Evolutionary conservation across 2,888 invertebrate species (phyloP).

Genomic region (Tinea trinotella): DNA sequence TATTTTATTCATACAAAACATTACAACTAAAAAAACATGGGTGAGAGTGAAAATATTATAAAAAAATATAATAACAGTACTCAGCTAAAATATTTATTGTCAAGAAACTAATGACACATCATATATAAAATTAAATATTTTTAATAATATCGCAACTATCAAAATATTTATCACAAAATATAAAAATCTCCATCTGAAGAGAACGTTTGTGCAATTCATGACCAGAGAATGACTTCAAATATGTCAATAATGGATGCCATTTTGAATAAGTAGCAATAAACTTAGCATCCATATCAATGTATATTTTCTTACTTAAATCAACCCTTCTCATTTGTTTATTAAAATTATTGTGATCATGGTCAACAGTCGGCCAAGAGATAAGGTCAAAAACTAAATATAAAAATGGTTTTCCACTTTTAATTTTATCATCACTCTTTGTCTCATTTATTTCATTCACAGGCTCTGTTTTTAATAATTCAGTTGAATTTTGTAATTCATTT

Average conservation of each 20-base stretch:
- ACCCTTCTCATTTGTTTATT: not conserved
- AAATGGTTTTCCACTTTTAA: too few relatives aligned
- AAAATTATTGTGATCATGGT: not conserved
- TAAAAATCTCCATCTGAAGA: not conserved
- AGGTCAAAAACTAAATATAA: too few relatives aligned
- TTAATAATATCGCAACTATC: not conserved
- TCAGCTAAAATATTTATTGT: not conserved
- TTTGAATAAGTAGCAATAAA: not conserved
- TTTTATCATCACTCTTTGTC: too few relatives aligned
- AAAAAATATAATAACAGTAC: not conserved
- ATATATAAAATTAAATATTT: not conserved
- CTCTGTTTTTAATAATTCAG: too few relatives aligned
- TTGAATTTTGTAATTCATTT: too few relatives aligned
- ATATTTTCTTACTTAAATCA: conserved; percentile 3
- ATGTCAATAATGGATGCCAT: not conserved
- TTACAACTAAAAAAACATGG: too few relatives aligned
- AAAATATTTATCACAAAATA: not conserved
- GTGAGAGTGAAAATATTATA: too few relatives aligned
- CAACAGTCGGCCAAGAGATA: too few relatives aligned
- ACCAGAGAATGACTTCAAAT: not conserved
- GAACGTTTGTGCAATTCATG: not conserved
- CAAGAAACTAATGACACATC: not conserved
- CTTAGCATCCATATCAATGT: not conserved
- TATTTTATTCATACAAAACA: too few relatives aligned
- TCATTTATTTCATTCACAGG: too few relatives aligned